Evolutionary conservation across 2,888 invertebrate genomes (phyloP).

Genomic region (Oithona nana): DNA sequence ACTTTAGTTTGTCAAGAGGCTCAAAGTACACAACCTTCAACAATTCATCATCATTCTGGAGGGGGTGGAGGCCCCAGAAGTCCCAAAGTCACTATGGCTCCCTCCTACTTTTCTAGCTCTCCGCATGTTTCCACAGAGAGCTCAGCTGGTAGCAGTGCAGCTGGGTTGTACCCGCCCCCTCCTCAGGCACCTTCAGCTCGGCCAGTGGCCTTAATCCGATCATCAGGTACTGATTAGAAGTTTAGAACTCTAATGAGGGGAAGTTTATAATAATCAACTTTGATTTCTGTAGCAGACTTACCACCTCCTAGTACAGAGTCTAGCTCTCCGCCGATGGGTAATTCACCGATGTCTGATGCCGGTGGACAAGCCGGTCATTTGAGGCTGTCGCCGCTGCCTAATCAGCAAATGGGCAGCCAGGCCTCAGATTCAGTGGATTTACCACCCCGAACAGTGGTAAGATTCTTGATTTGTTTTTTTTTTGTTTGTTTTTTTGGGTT

Average conservation of each 20-base stretch:
- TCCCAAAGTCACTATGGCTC: constrained; percentile 31
- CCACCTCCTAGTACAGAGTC: too few species aligned
- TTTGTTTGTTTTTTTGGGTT: not conserved
- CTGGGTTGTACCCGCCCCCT: constrained; percentile 88
- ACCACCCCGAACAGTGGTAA: constrained; percentile 13
- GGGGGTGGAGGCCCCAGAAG: constrained; percentile 12
- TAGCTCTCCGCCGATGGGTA: too few species aligned
- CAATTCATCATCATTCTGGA: not conserved
- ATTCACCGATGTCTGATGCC: too few species aligned
- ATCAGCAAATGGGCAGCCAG: not conserved
- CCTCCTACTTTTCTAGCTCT: not conserved
- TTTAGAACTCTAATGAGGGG: not conserved
- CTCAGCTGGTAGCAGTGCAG: constrained; percentile 42
- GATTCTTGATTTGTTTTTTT: not conserved
- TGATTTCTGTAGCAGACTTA: not conserved
- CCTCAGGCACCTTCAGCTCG: constrained; percentile 89
- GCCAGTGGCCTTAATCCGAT: constrained; percentile 84
- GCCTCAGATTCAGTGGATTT: constrained; percentile 2
- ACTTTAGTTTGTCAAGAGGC: constrained; percentile 92
- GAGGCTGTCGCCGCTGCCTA: not conserved
- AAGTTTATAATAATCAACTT: not conserved
- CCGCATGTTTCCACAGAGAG: constrained; percentile 4
- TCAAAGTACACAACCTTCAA: constrained; percentile 41
- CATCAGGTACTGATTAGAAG: constrained; percentile 43
- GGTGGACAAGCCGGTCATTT: not conserved